phyloP scores from a whole-genome alignment of 2,797 vertebrate genomes.

The Percopsis omiscomaycus region DNA sequence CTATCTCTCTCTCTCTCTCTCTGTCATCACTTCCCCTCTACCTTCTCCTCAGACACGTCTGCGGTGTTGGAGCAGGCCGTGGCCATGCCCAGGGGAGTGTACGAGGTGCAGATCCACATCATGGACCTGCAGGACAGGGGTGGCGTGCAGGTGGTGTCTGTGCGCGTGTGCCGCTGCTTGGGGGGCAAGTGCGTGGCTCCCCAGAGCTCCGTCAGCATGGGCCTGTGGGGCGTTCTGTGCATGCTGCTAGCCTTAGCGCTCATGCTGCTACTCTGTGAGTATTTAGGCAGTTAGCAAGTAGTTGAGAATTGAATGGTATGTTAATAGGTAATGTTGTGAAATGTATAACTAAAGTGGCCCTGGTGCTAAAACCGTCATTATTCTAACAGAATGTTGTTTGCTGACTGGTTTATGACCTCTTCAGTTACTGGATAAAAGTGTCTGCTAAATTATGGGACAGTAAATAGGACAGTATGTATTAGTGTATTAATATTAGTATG shows the following conservation, averaged over 20 bases:
- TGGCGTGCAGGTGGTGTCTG: slow-evolving; percentile 42
- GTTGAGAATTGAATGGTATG: too few relatives aligned
- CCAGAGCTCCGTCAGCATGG: slow-evolving; percentile 53
- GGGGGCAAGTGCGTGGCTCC: slow-evolving; percentile 39
- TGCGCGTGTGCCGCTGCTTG: slow-evolving; percentile 77
- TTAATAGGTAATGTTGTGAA: too few relatives aligned
- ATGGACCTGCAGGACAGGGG: slow-evolving; percentile 73
- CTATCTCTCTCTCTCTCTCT: neutral
- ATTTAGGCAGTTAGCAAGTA: neutral
- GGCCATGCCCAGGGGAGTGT: slow-evolving; percentile 60
- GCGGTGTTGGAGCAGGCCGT: slow-evolving; percentile 64
- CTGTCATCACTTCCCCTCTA: neutral
- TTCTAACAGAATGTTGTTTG: too few relatives aligned
- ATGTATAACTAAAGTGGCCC: too few relatives aligned
- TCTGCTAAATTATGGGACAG: too few relatives aligned
- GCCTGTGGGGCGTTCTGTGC: slow-evolving; percentile 82
- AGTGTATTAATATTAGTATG: too few relatives aligned
- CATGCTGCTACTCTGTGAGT: slow-evolving; percentile 80
- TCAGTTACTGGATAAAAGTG: too few relatives aligned
- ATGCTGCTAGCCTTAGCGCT: slow-evolving; percentile 80
- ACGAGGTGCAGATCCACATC: slow-evolving; percentile 73
- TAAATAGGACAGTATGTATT: too few relatives aligned
- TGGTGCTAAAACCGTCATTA: too few relatives aligned
- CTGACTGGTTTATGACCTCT: too few relatives aligned
- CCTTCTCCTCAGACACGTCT: slow-evolving; percentile 38